Conservation (phyloP, 2,888 invertebrate species). For the Oscheius onirici region DNA sequence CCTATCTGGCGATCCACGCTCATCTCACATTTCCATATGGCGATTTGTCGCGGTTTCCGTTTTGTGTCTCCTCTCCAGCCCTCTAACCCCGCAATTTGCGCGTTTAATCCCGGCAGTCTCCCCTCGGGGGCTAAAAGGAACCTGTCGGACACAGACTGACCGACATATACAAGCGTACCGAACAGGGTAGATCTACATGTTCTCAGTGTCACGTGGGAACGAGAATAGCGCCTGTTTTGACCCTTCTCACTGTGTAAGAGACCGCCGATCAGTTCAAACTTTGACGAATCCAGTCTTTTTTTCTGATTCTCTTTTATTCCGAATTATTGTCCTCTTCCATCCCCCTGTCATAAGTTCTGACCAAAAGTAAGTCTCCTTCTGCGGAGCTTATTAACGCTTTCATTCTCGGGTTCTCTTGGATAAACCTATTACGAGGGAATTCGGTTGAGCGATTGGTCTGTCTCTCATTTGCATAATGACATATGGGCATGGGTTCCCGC, state of each 20-base stretch:
- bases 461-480: conserved; percentile 31
- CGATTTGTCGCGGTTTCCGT: neutral
- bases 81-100: conserved; percentile 6
- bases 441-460: conserved; percentile 23
- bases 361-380: too few relatives aligned
- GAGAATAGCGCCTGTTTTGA: too few relatives aligned
- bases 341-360: neutral
- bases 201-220: neutral
- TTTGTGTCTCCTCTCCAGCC: conserved; percentile 11
- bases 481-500: conserved; percentile 5
- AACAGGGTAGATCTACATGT: neutral
- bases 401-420: neutral
- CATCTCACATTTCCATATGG: neutral
- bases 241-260: too few relatives aligned
- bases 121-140: neutral
- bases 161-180: conserved; percentile 12
- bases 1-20: neutral
- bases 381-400: neutral
- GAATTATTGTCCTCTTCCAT: too few relatives aligned
- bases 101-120: conserved; percentile 25
- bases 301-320: neutral
- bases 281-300: neutral
- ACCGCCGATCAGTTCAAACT: too few relatives aligned
- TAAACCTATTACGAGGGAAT: conserved; percentile 14
- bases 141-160: conserved; percentile 11